A percentile compares a stretch with the other conserved stretches of the same genome.
These are phyloP conservation scores for Drosophila bunnanda DNA, from an alignment of 2,888 invertebrate genomes.

Conservation along the genomic window DNA sequence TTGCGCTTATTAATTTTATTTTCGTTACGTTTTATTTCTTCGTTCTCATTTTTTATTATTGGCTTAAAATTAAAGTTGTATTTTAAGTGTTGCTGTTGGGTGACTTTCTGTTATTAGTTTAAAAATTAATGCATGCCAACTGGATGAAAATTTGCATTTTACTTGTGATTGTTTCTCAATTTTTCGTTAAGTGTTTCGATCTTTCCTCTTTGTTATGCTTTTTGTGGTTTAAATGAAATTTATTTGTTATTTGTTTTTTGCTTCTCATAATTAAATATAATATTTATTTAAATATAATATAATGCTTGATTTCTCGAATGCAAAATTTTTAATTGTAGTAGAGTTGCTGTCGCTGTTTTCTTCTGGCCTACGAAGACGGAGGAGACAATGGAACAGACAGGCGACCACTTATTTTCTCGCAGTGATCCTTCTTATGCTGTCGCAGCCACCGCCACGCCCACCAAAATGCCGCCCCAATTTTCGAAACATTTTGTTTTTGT, in stretches of 20 bases:
- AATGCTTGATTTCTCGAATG: conserved; percentile 82
- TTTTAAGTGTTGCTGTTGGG: conserved; percentile 63
- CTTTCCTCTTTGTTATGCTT: conserved; percentile 44
- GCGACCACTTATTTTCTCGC: conserved; percentile 3
- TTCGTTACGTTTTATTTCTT: conserved; percentile 56
- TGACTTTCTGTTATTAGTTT: conserved; percentile 48
- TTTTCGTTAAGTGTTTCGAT: conserved; percentile 33
- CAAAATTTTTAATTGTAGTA: conserved; percentile 81
- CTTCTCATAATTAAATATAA: conserved; percentile 82
- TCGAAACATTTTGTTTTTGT: conserved; percentile 28
- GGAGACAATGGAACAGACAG: conserved; percentile 29
- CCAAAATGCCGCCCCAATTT: conserved; percentile 28
- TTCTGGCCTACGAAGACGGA: conserved; percentile 43
- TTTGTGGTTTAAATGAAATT: conserved; percentile 74
- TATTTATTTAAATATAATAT: conserved; percentile 82
- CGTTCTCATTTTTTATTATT: conserved; percentile 62
- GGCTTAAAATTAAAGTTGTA: conserved; percentile 78
- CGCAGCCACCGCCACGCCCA: conserved; percentile 53
- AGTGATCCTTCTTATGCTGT: background rate
- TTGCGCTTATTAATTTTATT: conserved; percentile 58
- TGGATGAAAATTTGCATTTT: conserved; percentile 50
- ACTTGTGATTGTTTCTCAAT: conserved; percentile 48
- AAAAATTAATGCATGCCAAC: conserved; percentile 68
- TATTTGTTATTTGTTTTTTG: conserved; percentile 68
- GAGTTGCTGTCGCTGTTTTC: conserved; percentile 48